Base-by-base conservation (phyloP, 1,140 invertebrate species). In the Lerema accius region DNA sequence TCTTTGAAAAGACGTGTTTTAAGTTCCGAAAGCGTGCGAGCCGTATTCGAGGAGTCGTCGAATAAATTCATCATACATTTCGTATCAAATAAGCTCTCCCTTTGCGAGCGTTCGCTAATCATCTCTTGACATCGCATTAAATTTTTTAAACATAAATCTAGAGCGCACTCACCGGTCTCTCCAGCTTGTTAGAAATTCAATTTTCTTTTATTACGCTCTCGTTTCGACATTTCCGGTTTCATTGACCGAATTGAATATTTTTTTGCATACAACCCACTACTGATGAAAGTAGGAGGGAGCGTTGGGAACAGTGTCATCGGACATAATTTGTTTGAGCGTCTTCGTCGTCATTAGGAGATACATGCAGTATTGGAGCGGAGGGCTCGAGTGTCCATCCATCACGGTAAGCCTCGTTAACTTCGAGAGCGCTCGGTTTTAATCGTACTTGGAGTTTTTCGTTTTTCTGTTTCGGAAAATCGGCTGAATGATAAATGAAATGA, bases 391-490 rank as follows among this genome's bases (percentile, higher is more conserved):
- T 46, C 69, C 58, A 67, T 71, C 63, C 53, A 70, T 70, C 63
- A 63, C 50, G 26, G 62, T 50, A 42, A 60, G 60, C 59, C 45
- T 71, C 69, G 65, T 68, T 71, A 68, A 61, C 62, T 71, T 56
- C 53, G 55, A 71, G 56, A 50, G 69, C 55, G 60, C 65, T 68
- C 62, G 39, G 59, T 60, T 65, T 68, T 71, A 71, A 60, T 68
- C 65, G 65, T 51, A 53, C 68, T 65, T 51, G 40, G 55, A 58
- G 55, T 58, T 42, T 58, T 65, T 56, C 63, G 67, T 63, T 63
- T 67, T 70, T 61, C 28, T 46, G 55, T 58, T 58, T 58, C 55
- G 42, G 42, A 46, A 58, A 58, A 58, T 58, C 55, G 55, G 55
- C 14, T 46, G 42, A 58, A 58, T 58, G 55, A 58, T 58, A 58